phyloP scores from a whole-genome alignment of 35 echinoderm and acorn worm species.

The Strongylocentrotus purpuratus region DNA sequence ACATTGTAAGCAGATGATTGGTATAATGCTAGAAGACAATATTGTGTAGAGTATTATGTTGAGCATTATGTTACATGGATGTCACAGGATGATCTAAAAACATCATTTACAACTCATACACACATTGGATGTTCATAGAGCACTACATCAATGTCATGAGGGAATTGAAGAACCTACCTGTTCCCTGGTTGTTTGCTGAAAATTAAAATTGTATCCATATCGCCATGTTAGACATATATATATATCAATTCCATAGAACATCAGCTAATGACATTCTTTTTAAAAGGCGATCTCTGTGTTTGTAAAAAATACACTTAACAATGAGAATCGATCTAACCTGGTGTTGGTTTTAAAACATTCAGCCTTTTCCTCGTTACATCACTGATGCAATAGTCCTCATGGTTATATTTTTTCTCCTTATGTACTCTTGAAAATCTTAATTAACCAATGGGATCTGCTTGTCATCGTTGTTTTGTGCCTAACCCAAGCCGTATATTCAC shows the following conservation, averaged over 20 bases:
- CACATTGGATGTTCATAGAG: background rate
- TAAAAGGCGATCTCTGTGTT: background rate
- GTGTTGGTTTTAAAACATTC: constrained; percentile 19
- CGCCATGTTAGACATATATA: background rate
- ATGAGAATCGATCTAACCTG: background rate
- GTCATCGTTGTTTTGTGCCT: constrained; percentile 41
- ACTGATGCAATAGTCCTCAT: background rate
- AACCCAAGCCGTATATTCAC: constrained; percentile 48
- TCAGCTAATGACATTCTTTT: background rate
- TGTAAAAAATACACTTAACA: background rate
- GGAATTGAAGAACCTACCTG: background rate
- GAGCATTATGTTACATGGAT: background rate
- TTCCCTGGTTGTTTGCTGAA: background rate
- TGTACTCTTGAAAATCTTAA: constrained; percentile 37
- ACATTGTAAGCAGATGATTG: background rate
- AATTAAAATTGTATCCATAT: background rate
- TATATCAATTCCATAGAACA: background rate
- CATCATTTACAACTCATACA: background rate
- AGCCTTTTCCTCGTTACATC: constrained; percentile 4
- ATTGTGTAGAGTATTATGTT: background rate
- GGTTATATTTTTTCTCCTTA: background rate
- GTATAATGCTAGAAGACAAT: background rate
- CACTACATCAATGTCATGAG: background rate
- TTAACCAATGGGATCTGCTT: constrained; percentile 43
- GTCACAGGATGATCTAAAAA: background rate